Base-by-base conservation (phyloP, 2,113 vertebrate species). In the Clarias gariepinus region DNA sequence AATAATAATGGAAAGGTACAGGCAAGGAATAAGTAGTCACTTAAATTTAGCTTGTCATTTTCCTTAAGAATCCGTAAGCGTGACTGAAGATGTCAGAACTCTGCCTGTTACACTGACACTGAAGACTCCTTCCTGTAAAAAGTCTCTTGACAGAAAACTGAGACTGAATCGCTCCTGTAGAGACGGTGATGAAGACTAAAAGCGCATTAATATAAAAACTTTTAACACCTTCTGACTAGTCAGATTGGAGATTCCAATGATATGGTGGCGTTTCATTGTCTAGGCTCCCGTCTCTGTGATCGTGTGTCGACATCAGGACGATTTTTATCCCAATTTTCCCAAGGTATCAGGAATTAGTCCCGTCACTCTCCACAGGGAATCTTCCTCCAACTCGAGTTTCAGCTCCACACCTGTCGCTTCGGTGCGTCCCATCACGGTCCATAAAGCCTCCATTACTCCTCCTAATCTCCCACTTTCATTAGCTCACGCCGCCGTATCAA, bases 331-430 rank as follows among this genome's bases (percentile, higher is more conserved):
- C 47, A 8, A 21, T 7, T 71, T 81, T 41, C 77, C 28, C 53
- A 21, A 64, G 61, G 30, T 41, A 76, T 18, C 21, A 4, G 71
- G 36, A 52, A 10, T 11, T 12, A 5, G 10, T 18, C 58, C 87
- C 90, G 87, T 10, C n/a, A 12, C 4, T 55, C n/a, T 90, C n/a
- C 6, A 5, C 25, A 15, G 60, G 28, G 79, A 71, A 69, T 57
- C 77, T 90, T 82, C 9, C 60, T 58, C 85, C 80, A 77, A n/a
- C 85, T 95, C 90, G 82, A 73, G 91, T 95, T 95, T 94, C 93
- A 91, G 33, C 89, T 87, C 84, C 92, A 92, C 94, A 95, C 94
- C 94, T 95, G 94, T 92, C 87, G 89, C 93, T 91, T 93, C 91
- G 89, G 81, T 66, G 55, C 90, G 90, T 82, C 91, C 85, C 28